Conservation (phyloP, 2,797 vertebrate species). For the Myripristis jacobus region DNA sequence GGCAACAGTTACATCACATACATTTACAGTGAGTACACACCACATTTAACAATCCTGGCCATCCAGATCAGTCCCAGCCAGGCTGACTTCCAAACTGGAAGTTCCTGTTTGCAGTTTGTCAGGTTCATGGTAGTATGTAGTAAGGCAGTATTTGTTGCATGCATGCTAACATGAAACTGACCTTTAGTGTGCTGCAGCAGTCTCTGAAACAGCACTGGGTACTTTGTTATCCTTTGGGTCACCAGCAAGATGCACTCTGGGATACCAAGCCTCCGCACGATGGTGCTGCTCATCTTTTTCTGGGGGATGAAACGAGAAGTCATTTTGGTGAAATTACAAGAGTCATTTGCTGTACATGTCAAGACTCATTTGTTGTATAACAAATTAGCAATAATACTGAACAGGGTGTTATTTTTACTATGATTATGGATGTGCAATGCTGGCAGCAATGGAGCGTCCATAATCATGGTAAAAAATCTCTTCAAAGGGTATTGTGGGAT, state of each 20-base stretch:
- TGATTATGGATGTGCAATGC: slow-evolving; percentile 15
- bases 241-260: slow-evolving; percentile 97
- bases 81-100: too few relatives aligned
- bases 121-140: neutral
- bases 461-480: slow-evolving; percentile 3
- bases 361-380: slow-evolving; percentile 5
- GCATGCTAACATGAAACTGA: slow-evolving; percentile 59
- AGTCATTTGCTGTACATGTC: too few relatives aligned
- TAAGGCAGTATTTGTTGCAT: neutral
- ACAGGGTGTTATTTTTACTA: slow-evolving; percentile 21
- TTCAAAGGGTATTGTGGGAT: slow-evolving; percentile 7
- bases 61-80: too few relatives aligned
- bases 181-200: slow-evolving; percentile 95
- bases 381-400: slow-evolving; percentile 10
- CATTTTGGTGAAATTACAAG: slow-evolving; percentile 32
- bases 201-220: slow-evolving; percentile 94
- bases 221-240: slow-evolving; percentile 98
- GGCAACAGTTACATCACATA: too few relatives aligned
- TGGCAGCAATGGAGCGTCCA: neutral
- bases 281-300: slow-evolving; percentile 96
- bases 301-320: slow-evolving; percentile 69
- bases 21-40: too few relatives aligned
- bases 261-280: slow-evolving; percentile 94
- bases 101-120: too few relatives aligned
- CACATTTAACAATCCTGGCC: too few relatives aligned